A percentile compares a stretch with the other conserved stretches of the same genome.
These are phyloP conservation scores for Sebastes trivittatus DNA, from an alignment of 2,797 vertebrate genomes.

Conservation along the genomic window DNA sequence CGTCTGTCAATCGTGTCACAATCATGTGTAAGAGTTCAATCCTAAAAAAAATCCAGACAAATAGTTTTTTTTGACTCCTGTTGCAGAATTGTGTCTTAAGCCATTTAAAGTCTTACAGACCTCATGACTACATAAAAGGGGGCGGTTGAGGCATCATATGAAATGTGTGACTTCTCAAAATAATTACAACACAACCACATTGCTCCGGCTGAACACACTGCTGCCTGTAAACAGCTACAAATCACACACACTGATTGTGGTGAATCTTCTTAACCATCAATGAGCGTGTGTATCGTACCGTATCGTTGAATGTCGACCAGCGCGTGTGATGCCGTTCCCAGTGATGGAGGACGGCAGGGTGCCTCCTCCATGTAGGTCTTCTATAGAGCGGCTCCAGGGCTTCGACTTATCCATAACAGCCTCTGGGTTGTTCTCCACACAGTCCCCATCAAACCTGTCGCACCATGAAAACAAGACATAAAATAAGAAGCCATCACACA, in stretches of 20 bases:
- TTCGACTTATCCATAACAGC: constrained; percentile 88
- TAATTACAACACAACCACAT: constrained; percentile 27
- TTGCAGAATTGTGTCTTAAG: constrained; percentile 57
- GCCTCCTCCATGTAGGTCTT: constrained; percentile 91
- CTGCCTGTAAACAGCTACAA: background rate
- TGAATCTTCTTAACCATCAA: background rate
- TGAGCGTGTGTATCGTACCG: constrained; percentile 66
- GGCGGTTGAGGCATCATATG: constrained; percentile 64
- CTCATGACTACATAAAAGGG: constrained; percentile 69
- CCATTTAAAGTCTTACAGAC: constrained; percentile 74
- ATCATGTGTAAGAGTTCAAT: background rate
- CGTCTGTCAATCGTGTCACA: constrained; percentile 29
- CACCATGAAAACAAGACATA: background rate
- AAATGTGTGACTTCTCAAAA: constrained; percentile 68
- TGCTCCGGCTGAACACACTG: background rate
- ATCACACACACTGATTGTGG: background rate
- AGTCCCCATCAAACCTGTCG: constrained; percentile 92
- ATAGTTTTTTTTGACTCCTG: constrained; percentile 14
- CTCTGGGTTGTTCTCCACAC: constrained; percentile 90
- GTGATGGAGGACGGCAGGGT: constrained; percentile 87
- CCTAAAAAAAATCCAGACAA: constrained; percentile 28
- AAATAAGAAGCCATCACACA: background rate
- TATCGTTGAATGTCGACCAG: constrained; percentile 88
- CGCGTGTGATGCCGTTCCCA: constrained; percentile 87
- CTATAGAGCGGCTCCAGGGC: constrained; percentile 95